Evolutionary conservation across 2,888 invertebrate species (phyloP), one percentile per base, ranked within the genome.

Genomic region (Euproctis similis): DNA sequence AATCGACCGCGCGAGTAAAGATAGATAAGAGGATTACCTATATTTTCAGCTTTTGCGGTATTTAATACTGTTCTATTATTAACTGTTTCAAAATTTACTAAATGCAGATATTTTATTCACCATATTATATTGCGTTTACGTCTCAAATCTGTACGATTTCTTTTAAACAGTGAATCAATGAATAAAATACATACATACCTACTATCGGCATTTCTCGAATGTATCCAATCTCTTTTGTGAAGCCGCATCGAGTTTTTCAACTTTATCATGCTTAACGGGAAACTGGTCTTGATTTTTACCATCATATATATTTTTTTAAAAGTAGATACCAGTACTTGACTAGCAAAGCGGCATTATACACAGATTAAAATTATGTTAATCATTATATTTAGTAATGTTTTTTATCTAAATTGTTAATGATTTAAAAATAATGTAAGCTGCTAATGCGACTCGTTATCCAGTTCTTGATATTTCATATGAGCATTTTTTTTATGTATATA

Each of bases 241-340:
- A 39, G 46, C 60, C 68, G 71, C 62, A 47, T 55, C 57, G 45
- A 57, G 59, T 65, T 67, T n/a, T n/a, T 63, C 51, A 54, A 61
- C 53, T 59, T 66, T 65, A 65, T 64, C 62, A 47, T 37, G 47
- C 51, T 49, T 73, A 69, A 74, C 66, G 64, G 71, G 58, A 59
- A 59, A 64, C 71, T 54, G 53, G 67, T 64, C 56, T 53, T 45
- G 42, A 47, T 60, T 55, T 50, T 59, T 63, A 54, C 47, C 43
- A 53, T 51, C 46, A n/a, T n/a, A n/a, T n/a, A n/a, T n/a, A n/a
- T n/a, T n/a, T n/a, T 58, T 57, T 54, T 59, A 54, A 38, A 47
- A 48, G 36, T 37, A 41, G 22, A 36, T 31, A 37, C 48, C 53
- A 48, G 35, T 37, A 41, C 23, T 36, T 31, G 38, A 50, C 53